phyloP scores from a whole-genome alignment of 2,113 vertebrate species.

The Sterna hirundo region DNA sequence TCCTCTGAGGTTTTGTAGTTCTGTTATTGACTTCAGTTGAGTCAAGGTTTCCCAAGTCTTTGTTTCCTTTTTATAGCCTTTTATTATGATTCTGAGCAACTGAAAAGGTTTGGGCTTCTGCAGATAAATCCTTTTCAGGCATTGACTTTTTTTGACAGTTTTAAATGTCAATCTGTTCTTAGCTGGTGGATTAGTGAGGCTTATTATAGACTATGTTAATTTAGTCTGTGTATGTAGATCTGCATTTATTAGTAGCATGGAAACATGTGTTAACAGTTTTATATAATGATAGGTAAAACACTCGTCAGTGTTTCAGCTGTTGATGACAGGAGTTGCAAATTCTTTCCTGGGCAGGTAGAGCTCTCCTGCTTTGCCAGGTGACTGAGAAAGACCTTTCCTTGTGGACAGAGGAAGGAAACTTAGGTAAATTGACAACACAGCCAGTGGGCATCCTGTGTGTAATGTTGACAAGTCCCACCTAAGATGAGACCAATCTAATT shows the following conservation, averaged over 20 bases:
- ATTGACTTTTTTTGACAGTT: slow-evolving; percentile 6
- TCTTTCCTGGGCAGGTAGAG: background rate
- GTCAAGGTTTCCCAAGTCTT: background rate
- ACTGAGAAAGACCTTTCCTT: background rate
- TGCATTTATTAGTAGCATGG: slow-evolving; percentile 15
- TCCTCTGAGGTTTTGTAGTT: background rate
- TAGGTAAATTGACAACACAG: slow-evolving; percentile 35
- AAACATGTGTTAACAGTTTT: slow-evolving; percentile 61
- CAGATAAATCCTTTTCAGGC: slow-evolving; percentile 12
- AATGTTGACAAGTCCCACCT: slow-evolving; percentile 15
- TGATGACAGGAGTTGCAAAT: background rate
- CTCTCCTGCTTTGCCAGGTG: slow-evolving; percentile 9
- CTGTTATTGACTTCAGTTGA: background rate
- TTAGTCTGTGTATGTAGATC: slow-evolving; percentile 8
- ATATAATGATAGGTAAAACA: slow-evolving; percentile 47
- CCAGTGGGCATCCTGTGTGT: slow-evolving; percentile 25
- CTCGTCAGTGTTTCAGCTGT: background rate
- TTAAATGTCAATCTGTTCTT: slow-evolving; percentile 46
- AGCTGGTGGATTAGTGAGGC: slow-evolving; percentile 32
- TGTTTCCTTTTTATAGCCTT: background rate
- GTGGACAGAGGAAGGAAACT: slow-evolving; percentile 30
- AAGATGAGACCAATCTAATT: slow-evolving; percentile 61
- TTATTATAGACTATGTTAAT: slow-evolving; percentile 30
- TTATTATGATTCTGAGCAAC: background rate
- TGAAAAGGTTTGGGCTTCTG: background rate